Percentiles rank a stretch among this genome's conserved stretches.
Evolutionary conservation across 2,888 invertebrate genomes (phyloP).

Genomic region (Eupithecia dodoneata): DNA sequence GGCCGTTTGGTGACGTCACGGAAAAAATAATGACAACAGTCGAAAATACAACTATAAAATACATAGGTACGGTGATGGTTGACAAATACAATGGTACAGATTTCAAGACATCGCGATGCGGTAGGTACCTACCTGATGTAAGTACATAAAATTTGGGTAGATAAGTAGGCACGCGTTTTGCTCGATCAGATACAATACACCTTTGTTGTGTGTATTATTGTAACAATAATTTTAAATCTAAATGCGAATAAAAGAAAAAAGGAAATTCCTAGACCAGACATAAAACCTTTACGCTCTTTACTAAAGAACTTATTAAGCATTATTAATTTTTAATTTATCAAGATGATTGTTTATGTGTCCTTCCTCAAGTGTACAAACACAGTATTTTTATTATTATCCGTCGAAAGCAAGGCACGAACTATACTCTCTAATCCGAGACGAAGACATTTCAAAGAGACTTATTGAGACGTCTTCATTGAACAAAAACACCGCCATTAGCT

Average conservation of each 20-base stretch:
- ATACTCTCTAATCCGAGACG: not conserved
- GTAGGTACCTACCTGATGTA: not conserved
- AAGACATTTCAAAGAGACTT: slow-evolving; percentile 4
- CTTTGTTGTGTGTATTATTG: too few relatives aligned
- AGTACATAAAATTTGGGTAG: not conserved
- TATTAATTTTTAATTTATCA: too few relatives aligned
- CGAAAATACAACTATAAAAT: not conserved
- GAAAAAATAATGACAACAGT: not conserved
- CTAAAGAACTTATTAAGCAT: not conserved
- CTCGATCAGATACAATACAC: not conserved
- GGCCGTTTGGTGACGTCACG: not conserved
- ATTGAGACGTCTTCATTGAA: slow-evolving; percentile 17
- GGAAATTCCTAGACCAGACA: not conserved
- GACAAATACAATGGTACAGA: not conserved
- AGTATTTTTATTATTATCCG: not conserved
- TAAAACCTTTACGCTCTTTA: not conserved
- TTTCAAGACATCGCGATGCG: not conserved
- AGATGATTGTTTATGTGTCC: not conserved
- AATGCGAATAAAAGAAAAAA: not conserved
- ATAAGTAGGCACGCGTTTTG: not conserved
- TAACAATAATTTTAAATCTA: not conserved
- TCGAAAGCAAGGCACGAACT: not conserved
- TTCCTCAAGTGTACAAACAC: not conserved
- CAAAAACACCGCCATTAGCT: slow-evolving; percentile 11
- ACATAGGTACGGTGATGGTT: not conserved